Conservation (phyloP, 2,797 vertebrate species). For the Clamator glandarius region DNA sequence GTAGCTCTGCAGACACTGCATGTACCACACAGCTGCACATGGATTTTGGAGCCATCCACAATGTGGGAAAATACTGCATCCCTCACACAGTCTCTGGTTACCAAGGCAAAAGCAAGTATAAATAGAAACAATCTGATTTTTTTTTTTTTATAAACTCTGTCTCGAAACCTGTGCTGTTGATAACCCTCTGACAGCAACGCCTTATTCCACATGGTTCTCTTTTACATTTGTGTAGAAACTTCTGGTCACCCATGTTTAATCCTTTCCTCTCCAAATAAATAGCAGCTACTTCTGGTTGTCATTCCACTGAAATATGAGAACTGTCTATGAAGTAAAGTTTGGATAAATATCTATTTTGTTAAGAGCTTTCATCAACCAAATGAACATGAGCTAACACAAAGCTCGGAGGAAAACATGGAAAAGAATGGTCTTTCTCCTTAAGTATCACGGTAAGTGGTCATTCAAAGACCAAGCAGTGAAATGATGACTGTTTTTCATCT, state of each 20-base stretch:
- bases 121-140: constrained; percentile 57
- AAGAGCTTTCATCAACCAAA: neutral
- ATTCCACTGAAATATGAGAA: neutral
- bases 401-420: neutral
- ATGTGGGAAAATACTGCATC: constrained; percentile 4
- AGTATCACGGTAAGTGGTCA: neutral
- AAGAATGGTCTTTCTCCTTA: neutral
- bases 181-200: constrained; percentile 22
- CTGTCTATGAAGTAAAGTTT: constrained; percentile 18
- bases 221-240: constrained; percentile 33
- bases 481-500: neutral
- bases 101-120: constrained; percentile 61
- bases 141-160: neutral
- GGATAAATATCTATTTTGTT: neutral
- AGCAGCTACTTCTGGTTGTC: constrained; percentile 2
- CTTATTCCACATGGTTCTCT: constrained; percentile 31
- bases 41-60: neutral
- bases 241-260: neutral
- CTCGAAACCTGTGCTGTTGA: constrained; percentile 32
- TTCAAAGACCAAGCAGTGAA: constrained; percentile 5
- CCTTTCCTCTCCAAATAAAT: constrained; percentile 5
- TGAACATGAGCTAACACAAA: neutral
- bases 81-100: constrained; percentile 32
- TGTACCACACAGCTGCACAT: neutral
- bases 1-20: neutral